Evolutionary conservation across 1,140 invertebrate genomes (phyloP), one percentile per base, ranked within the genome.

Genomic region (Hirudo medicinalis): DNA sequence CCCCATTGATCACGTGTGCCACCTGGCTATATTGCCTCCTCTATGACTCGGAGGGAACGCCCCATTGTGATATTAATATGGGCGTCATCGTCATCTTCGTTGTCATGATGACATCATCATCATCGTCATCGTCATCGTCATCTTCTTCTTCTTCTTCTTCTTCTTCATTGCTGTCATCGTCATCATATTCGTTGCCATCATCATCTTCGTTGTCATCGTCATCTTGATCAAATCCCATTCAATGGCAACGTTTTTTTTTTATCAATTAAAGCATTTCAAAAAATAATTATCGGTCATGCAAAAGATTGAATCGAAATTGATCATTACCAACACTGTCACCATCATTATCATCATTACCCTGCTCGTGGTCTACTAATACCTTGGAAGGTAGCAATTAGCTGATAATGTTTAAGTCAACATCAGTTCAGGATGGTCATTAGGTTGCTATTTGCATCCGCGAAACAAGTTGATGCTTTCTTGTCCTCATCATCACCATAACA

Each of bases 121-220:
- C 15, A 60, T 6, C 4, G 27, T 60, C 55, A 60, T 60, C 55
- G 55, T n/a, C 55, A 15, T 4, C 8, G 20, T 60, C 27, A n/a
- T 27, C 15, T 4, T 60, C 27, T 60, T n/a, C n/a, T n/a, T n/a
- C n/a, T n/a, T 32, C 57, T 6, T 63, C 29, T 2, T 5, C 54
- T 3, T 57, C 54, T n/a, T 57, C 54, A 5, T 25, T 25, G 25
- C 25, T 25, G 25, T 57, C 54, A 25, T 67, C 66, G 20, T 67
- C 66, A 67, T 67, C 66, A 32, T n/a, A n/a, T n/a, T 68, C 67
- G 40, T 68, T n/a, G 25, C 19, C 67, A 32, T 40, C 67, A 68
- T 68, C 22, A 11, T 40, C n/a, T n/a, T n/a, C 25, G n/a, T 68
- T 19, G 27, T 68, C 67, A 13, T 68, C 5, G 27, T 9, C 67